Evolutionary conservation across 2,113 vertebrate genomes (phyloP).

Genomic region (Odobenus rosmarus): DNA sequence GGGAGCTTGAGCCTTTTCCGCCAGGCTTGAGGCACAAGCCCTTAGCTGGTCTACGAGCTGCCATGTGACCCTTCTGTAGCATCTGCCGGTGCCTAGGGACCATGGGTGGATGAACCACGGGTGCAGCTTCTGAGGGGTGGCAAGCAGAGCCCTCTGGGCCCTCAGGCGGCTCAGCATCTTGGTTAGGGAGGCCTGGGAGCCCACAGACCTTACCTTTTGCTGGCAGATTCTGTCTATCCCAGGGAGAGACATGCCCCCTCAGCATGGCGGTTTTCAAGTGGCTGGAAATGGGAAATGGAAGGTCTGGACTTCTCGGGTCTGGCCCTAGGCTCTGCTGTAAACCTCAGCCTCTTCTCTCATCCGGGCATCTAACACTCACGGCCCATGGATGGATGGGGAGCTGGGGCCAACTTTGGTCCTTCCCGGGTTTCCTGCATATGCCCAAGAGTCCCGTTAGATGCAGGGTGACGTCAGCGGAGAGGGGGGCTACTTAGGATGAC

Average conservation of each 20-base stretch:
- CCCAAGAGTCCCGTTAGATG: not conserved
- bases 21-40: not conserved
- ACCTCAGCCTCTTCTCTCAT: not conserved
- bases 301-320: not conserved
- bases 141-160: not conserved
- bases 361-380: fast-evolving
- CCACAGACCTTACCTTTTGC: not conserved
- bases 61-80: fast-evolving
- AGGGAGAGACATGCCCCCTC: not conserved
- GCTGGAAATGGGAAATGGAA: fast-evolving
- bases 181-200: not conserved
- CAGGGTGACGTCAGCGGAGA: fast-evolving
- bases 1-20: not conserved
- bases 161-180: not conserved
- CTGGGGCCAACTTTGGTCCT: fast-evolving
- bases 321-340: not conserved
- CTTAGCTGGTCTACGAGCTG: fast-evolving
- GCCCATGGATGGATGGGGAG: fast-evolving
- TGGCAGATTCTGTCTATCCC: fast-evolving
- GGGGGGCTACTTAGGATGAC: not conserved
- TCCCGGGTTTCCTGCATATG: fast-evolving
- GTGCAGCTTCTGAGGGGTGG: fast-evolving
- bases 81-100: fast-evolving
- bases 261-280: not conserved
- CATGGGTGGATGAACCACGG: fast-evolving